Conservation (phyloP, 2,888 invertebrate species). For the Sisyra nigra region DNA sequence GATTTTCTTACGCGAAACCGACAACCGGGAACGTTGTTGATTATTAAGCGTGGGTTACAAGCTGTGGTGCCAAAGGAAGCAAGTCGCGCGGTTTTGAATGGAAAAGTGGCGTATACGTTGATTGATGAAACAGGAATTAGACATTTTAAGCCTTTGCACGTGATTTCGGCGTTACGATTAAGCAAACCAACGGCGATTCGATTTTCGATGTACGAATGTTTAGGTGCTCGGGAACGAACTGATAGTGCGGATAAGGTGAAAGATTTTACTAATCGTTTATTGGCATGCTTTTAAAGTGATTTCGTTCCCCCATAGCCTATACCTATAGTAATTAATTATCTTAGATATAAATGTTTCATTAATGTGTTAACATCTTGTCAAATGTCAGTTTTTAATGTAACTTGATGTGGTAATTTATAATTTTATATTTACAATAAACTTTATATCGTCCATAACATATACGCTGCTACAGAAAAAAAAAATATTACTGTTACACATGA, state of each 20-base stretch:
- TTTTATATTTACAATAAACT: too few species aligned
- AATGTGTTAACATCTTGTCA: too few species aligned
- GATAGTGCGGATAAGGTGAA: slow-evolving; percentile 8
- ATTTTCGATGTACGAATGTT: slow-evolving; percentile 50
- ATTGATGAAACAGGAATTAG: slow-evolving; percentile 61
- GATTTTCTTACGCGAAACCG: slow-evolving; percentile 49
- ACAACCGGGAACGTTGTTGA: slow-evolving; percentile 43
- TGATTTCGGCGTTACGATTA: slow-evolving; percentile 51
- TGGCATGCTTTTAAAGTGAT: slow-evolving; percentile 7
- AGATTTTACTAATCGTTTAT: slow-evolving; percentile 4
- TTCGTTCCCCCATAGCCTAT: too few species aligned
- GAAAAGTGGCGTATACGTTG: slow-evolving; percentile 58
- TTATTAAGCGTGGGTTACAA: slow-evolving; percentile 56
- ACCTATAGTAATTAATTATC: too few species aligned
- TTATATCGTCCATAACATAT: too few species aligned
- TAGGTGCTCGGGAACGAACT: slow-evolving; percentile 34
- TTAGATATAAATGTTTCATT: too few species aligned
- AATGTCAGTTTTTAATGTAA: too few species aligned
- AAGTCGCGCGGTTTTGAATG: slow-evolving; percentile 53
- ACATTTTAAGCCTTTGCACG: slow-evolving; percentile 60
- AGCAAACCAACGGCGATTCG: slow-evolving; percentile 45
- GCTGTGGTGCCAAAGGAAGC: slow-evolving; percentile 64
- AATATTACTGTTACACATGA: too few species aligned
- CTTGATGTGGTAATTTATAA: too few species aligned
- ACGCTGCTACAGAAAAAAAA: too few species aligned